These are phyloP conservation scores for Rynchops niger DNA, from an alignment of 2,113 vertebrate genomes.

Conservation along the genomic window DNA sequence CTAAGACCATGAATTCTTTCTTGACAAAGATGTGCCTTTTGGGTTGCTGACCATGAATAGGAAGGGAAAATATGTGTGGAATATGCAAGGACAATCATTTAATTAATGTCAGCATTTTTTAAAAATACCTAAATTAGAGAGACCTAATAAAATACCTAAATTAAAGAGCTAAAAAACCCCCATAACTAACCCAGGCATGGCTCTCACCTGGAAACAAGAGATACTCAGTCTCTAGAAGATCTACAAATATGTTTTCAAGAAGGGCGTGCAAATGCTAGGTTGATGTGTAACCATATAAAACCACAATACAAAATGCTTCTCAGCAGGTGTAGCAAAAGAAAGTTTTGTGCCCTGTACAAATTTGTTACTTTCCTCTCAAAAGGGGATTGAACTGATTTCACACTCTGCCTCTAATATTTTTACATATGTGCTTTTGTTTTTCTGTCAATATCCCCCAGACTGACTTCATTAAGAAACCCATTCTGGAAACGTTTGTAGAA, in stretches of 20 bases:
- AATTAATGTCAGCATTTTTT: neutral
- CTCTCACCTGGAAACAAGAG: neutral
- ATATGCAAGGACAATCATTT: neutral
- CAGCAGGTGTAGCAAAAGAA: neutral
- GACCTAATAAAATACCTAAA: neutral
- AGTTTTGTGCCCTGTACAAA: neutral
- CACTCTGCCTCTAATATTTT: neutral
- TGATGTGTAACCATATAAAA: neutral
- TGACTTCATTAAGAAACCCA: neutral
- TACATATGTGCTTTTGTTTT: neutral
- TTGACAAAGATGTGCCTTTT: neutral
- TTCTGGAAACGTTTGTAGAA: neutral
- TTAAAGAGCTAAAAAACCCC: rapidly evolving
- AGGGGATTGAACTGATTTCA: neutral
- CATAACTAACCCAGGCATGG: neutral
- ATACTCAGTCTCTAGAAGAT: neutral
- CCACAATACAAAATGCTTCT: neutral
- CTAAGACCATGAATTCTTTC: neutral
- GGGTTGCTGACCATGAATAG: neutral
- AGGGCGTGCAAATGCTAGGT: neutral
- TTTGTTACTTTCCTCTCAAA: neutral
- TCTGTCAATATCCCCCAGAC: neutral
- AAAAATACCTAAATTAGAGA: neutral
- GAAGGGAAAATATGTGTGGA: neutral
- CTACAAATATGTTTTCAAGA: neutral